Evolutionary conservation across 2,797 vertebrate species (phyloP).

Genomic region (Crocidura indochinensis): DNA sequence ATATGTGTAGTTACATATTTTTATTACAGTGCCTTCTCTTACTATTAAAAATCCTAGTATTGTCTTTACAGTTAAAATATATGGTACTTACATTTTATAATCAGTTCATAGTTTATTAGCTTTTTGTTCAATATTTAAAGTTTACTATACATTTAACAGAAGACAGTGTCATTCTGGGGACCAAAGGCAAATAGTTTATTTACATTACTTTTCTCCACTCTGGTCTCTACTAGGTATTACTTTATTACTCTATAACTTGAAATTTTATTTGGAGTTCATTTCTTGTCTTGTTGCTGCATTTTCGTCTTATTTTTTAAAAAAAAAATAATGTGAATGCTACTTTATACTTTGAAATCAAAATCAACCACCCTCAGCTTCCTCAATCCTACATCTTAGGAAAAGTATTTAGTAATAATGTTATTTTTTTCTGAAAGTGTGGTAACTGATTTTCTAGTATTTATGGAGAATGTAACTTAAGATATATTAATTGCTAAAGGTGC

Average conservation of each 20-base stretch:
- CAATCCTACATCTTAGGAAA: neutral
- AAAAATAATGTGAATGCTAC: slow-evolving; percentile 35
- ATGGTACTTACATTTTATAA: slow-evolving; percentile 52
- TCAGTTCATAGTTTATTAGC: neutral
- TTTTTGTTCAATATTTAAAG: slow-evolving; percentile 3
- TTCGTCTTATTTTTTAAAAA: slow-evolving; percentile 27
- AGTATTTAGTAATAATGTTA: neutral
- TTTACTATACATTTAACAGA: slow-evolving; percentile 19
- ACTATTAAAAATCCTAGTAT: slow-evolving; percentile 31
- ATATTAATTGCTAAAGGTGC: neutral
- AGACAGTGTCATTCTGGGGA: slow-evolving; percentile 36
- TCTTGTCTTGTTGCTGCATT: neutral
- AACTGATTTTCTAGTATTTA: slow-evolving; percentile 14
- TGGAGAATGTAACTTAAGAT: slow-evolving; percentile 12
- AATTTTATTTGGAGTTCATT: slow-evolving; percentile 14
- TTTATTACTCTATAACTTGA: neutral
- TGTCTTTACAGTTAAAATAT: slow-evolving; percentile 48
- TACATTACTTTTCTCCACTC: neutral
- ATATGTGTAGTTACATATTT: neutral
- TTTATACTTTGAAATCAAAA: slow-evolving; percentile 54
- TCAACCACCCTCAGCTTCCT: neutral
- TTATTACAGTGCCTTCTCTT: neutral
- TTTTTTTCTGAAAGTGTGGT: neutral
- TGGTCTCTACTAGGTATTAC: neutral
- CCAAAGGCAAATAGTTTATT: slow-evolving; percentile 26